phyloP scores from a whole-genome alignment of 1,140 invertebrate genomes.

The Drosophila seguyi region DNA sequence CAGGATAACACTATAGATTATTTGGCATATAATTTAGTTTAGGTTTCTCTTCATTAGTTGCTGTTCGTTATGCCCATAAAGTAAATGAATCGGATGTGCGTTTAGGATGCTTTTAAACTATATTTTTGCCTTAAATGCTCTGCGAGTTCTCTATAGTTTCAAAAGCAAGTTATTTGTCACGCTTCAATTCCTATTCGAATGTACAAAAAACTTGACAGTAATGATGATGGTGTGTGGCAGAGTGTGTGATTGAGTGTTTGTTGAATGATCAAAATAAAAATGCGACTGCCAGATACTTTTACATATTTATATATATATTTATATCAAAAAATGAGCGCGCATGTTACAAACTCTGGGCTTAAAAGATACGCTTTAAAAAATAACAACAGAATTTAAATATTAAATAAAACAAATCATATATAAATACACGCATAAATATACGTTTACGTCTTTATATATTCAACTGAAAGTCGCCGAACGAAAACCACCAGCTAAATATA shows the following conservation, averaged over 20 bases:
- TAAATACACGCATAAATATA: conserved; percentile 52
- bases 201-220: conserved; percentile 30
- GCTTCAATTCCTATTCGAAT: conserved; percentile 74
- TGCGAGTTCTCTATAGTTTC: conserved; percentile 61
- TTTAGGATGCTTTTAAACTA: conserved; percentile 43
- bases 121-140: conserved; percentile 41
- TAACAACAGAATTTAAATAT: conserved; percentile 84
- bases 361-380: conserved; percentile 75
- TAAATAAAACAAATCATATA: conserved; percentile 79
- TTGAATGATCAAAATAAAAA: conserved; percentile 45
- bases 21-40: conserved; percentile 78
- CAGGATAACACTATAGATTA: conserved; percentile 73
- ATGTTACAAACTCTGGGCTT: conserved; percentile 81
- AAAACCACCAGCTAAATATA: conserved; percentile 40
- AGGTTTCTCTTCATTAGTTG: conserved; percentile 34
- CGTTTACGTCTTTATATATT: conserved; percentile 37
- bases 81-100: conserved; percentile 54
- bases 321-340: conserved; percentile 82
- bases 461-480: conserved; percentile 43
- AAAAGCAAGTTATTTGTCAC: conserved; percentile 75
- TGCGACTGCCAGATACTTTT: conserved; percentile 54
- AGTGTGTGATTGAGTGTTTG: neutral
- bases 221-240: conserved; percentile 11
- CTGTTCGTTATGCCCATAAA: conserved; percentile 19
- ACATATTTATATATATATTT: conserved; percentile 81